Evolutionary conservation across 2,797 vertebrate species (phyloP).

Genomic region (Coluber constrictor): DNA sequence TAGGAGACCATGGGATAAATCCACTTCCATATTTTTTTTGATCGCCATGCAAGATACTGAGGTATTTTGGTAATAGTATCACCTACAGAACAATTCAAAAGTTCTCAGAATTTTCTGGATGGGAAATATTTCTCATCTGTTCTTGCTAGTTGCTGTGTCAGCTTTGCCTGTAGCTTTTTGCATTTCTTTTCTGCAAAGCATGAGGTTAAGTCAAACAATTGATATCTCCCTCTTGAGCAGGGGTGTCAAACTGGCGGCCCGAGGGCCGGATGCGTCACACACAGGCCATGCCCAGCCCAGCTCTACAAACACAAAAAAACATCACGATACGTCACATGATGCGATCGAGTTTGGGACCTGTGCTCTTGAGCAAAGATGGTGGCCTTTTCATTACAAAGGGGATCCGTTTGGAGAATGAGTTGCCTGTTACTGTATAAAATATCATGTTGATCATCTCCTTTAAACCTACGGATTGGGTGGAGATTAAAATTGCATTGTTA

Average conservation of each 20-base stretch:
- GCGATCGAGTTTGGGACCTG: too few relatives aligned
- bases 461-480: neutral
- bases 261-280: too few relatives aligned
- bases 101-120: neutral
- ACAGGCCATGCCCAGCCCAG: too few relatives aligned
- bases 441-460: neutral
- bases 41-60: neutral
- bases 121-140: neutral
- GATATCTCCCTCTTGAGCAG: neutral
- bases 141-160: neutral
- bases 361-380: neutral
- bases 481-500: neutral
- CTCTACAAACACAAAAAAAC: too few relatives aligned
- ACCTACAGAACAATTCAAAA: neutral
- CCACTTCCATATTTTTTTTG: neutral
- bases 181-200: neutral
- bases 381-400: neutral
- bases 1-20: neutral
- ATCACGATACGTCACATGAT: too few relatives aligned
- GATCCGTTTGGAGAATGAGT: neutral
- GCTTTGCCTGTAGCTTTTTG: neutral
- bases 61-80: neutral
- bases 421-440: neutral
- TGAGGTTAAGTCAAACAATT: neutral
- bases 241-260: too few relatives aligned